Evolutionary conservation across 2,797 vertebrate genomes (phyloP).

Genomic region (Cryptoblepharus egeriae): DNA sequence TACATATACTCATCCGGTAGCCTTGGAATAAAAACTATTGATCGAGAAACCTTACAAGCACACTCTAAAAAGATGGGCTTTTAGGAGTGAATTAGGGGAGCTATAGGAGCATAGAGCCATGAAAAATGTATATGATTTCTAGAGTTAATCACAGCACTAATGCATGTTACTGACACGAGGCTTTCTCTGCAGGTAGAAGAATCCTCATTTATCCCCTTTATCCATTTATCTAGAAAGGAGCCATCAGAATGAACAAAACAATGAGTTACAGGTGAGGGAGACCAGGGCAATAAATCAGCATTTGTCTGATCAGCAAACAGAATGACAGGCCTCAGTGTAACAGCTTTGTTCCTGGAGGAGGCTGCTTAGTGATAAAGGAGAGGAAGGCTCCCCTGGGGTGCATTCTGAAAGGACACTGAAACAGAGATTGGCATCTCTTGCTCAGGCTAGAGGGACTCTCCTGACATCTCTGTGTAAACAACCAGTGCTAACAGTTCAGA

Average conservation of each 20-base stretch:
- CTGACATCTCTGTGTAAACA: constrained; percentile 20
- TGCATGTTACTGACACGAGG: constrained; percentile 54
- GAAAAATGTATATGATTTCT: constrained; percentile 59
- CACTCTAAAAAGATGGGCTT: constrained; percentile 45
- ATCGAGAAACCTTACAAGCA: not conserved
- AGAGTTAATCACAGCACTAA: constrained; percentile 65
- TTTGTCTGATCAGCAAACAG: constrained; percentile 25
- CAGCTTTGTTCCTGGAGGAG: constrained; percentile 29
- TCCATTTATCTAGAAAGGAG: constrained; percentile 60
- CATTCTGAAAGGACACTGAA: not conserved
- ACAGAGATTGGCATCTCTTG: constrained; percentile 5
- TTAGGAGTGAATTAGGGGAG: constrained; percentile 47
- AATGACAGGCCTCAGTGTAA: not conserved
- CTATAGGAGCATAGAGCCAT: constrained; percentile 41
- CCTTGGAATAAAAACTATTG: constrained; percentile 20
- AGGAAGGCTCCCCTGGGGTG: constrained; percentile 19
- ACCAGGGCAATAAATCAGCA: constrained; percentile 53
- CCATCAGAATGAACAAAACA: constrained; percentile 51
- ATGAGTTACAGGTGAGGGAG: constrained; percentile 21
- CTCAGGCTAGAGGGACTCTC: constrained; percentile 17
- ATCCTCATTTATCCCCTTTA: constrained; percentile 56
- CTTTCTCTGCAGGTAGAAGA: constrained; percentile 39
- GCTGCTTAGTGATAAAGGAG: constrained; percentile 15
- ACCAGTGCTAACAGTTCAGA: not conserved
- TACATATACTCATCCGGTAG: accelerated